Evolutionary conservation across 1,140 invertebrate genomes (phyloP).

Genomic region (Aphis craccivora): DNA sequence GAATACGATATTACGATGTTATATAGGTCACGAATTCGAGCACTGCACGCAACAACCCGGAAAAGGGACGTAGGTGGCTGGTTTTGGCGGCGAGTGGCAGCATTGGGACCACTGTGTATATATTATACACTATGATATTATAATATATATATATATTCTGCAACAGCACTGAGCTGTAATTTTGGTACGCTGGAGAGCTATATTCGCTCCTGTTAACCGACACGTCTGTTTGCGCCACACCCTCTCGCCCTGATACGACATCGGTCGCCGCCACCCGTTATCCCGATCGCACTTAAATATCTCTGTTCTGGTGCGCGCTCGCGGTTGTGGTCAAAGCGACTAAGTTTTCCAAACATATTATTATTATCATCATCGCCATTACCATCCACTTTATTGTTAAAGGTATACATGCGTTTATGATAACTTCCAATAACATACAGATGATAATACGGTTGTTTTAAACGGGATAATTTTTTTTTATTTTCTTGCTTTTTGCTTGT

Average conservation of each 20-base stretch:
- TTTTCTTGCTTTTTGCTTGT: no score
- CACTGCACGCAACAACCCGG: not conserved
- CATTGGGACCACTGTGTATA: not conserved
- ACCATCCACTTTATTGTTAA: not conserved
- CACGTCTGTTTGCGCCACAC: not conserved
- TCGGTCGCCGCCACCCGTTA: not conserved
- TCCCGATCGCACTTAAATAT: not conserved
- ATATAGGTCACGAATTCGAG: not conserved
- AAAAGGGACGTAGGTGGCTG: not conserved
- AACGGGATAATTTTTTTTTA: not conserved
- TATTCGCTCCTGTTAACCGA: not conserved
- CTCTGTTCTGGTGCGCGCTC: not conserved
- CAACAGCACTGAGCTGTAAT: not conserved
- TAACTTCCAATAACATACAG: not conserved
- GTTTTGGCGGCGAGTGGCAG: not conserved
- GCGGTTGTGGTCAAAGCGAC: not conserved
- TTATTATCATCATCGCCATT: not conserved
- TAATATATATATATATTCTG: not conserved
- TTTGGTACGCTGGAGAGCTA: not conserved
- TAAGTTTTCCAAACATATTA: not conserved
- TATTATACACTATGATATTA: no score
- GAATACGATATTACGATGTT: not conserved
- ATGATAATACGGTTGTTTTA: not conserved
- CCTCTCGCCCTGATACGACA: not conserved
- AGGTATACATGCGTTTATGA: not conserved